Evolutionary conservation across 2,797 vertebrate genomes (phyloP).

Genomic region (Moxostoma hubbsi): DNA sequence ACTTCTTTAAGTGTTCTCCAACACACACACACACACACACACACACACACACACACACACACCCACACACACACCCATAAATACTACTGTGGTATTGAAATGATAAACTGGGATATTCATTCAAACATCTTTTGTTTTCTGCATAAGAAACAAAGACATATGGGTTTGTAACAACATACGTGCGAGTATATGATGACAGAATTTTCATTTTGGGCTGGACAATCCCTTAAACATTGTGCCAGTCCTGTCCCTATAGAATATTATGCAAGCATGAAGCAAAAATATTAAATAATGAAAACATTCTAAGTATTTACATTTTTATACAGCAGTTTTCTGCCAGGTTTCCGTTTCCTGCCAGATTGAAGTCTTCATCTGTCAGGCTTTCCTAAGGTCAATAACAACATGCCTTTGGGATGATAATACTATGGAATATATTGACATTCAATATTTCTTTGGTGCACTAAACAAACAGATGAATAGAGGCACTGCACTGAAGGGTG

Average conservation of each 20-base stretch:
- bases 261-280: neutral
- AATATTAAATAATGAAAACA: too few species aligned
- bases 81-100: too few species aligned
- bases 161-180: too few species aligned
- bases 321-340: neutral
- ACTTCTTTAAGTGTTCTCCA: too few species aligned
- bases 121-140: too few species aligned
- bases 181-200: too few species aligned
- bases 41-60: too few species aligned
- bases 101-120: too few species aligned
- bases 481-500: neutral
- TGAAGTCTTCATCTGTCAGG: constrained; percentile 12
- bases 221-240: neutral
- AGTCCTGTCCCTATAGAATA: neutral
- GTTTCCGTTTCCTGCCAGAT: neutral
- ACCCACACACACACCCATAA: too few species aligned
- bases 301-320: neutral
- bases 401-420: neutral
- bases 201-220: too few species aligned
- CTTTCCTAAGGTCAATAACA: constrained; percentile 8
- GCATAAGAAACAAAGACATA: too few species aligned
- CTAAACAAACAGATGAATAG: neutral
- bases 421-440: neutral
- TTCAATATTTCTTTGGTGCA: neutral
- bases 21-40: too few species aligned